phyloP scores from a whole-genome alignment of 2,888 invertebrate genomes.

The Campoletis raptor region DNA sequence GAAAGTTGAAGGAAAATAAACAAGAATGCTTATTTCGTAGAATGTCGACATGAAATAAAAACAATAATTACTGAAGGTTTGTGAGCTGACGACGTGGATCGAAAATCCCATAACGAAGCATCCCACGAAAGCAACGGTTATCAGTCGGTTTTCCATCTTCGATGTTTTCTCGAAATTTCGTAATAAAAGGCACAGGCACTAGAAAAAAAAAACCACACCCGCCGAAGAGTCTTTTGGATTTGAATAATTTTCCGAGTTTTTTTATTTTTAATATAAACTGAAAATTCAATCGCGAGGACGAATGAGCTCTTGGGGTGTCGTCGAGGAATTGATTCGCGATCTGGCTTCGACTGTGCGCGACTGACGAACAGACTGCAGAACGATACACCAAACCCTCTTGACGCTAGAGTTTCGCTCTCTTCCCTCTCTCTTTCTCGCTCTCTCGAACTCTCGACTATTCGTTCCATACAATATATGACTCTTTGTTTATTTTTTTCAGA shows the following conservation, averaged over 20 bases:
- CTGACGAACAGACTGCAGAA: slow-evolving; percentile 72
- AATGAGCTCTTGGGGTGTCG: not conserved
- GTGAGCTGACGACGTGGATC: slow-evolving; percentile 19
- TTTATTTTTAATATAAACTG: not conserved
- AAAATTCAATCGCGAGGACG: not conserved
- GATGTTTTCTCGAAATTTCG: not conserved
- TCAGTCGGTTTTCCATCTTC: slow-evolving; percentile 48
- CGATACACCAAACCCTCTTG: slow-evolving; percentile 58
- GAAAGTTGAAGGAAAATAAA: not conserved
- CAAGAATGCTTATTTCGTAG: not conserved
- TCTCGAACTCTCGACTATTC: slow-evolving; percentile 55
- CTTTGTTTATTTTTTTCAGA: not conserved
- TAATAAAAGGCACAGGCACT: slow-evolving; percentile 2
- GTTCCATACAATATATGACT: not conserved
- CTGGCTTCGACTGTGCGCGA: slow-evolving; percentile 72
- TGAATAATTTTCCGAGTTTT: not conserved
- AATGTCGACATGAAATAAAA: not conserved
- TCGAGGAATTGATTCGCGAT: slow-evolving; percentile 69
- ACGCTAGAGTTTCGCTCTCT: slow-evolving; percentile 47
- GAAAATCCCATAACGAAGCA: slow-evolving; percentile 14
- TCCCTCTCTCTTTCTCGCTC: slow-evolving; percentile 61
- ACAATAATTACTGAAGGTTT: slow-evolving; percentile 41
- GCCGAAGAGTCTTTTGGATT: not conserved
- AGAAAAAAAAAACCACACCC: not conserved
- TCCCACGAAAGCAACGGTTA: slow-evolving; percentile 3